phyloP scores from a whole-genome alignment of 2,113 vertebrate species.

The Physeter macrocephalus region DNA sequence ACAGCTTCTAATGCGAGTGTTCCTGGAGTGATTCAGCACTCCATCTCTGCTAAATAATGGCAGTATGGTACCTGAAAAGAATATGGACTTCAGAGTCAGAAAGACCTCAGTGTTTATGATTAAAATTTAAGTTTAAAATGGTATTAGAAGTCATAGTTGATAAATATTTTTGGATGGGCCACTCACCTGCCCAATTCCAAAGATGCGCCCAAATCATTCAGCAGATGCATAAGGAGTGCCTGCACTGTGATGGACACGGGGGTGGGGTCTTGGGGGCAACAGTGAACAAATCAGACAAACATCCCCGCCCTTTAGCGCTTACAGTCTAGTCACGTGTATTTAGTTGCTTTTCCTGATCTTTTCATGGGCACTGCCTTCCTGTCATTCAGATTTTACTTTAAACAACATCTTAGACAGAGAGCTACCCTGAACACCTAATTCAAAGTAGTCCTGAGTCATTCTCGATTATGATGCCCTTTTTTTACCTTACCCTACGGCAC shows the following conservation, averaged over 20 bases:
- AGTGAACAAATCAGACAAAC: neutral
- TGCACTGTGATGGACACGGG: neutral
- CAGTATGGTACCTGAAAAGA: neutral
- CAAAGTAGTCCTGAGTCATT: neutral
- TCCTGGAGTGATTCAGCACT: neutral
- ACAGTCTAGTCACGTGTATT: neutral
- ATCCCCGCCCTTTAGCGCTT: neutral
- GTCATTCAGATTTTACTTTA: neutral
- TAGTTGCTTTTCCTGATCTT: neutral
- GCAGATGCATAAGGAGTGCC: neutral
- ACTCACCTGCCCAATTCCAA: neutral
- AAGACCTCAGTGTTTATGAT: neutral
- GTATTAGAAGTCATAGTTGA: neutral
- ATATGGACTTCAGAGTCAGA: neutral
- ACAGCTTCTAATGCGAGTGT: neutral
- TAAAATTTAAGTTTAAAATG: constrained; percentile 11
- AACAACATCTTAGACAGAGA: neutral
- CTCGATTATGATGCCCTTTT: neutral
- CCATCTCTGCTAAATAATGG: neutral
- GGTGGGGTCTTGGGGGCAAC: neutral
- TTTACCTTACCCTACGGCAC: neutral
- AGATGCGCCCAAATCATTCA: neutral
- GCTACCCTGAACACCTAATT: neutral
- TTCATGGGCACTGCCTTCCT: neutral
- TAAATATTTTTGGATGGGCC: neutral